Evolutionary conservation across 1,140 invertebrate genomes (phyloP), one percentile per base, ranked within the genome.

Genomic region (Drosophila kurseongensis): DNA sequence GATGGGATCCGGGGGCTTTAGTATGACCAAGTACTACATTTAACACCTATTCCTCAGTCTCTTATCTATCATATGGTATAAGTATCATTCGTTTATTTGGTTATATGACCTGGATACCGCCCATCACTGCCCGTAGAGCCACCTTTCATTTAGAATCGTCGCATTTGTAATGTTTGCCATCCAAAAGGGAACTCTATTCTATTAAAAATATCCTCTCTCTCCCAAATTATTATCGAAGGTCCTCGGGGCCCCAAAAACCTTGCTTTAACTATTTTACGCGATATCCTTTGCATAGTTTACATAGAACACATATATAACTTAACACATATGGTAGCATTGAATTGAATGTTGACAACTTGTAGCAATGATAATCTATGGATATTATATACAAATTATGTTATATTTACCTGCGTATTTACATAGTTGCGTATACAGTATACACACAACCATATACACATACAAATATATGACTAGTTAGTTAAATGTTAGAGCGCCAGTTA

Each of bases 401-500:
- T 56, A 84, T 65, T 86, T 81, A 85, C 81, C 67, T 84, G 77
- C 67, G 68, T 86, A 85, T 86, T 86, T 78, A 85, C 61, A 84
- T 85, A 85, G 73, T 80, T 86, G 65, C 80, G 78, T 80, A 83
- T 68, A 81, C 56, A 82, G 78, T 80, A 83, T 68, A 81, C 56
- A 82, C 47, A 82, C 58, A 77, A 18, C 77, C 35, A 75, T 50
- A 66, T 54, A 73, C 35, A 76, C 54, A 56, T 42, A 88, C 38
- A 77, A 62, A 82, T 57, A 80, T 48, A 63, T 83, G 71, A 59
- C 75, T 85, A 90, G 78, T 69, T 90, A 90, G 78, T 89, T 90
- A 90, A 85, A 81, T 84, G 77, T 81, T 89, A 89, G 80, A 90
- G 72, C 62, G 71, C 78, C 73, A 85, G 79, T 80, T 86, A 89